Percentiles rank a stretch among this genome's conserved stretches.
phyloP scores from a whole-genome alignment of 2,113 vertebrate species.

The Paratilapia polleni region DNA sequence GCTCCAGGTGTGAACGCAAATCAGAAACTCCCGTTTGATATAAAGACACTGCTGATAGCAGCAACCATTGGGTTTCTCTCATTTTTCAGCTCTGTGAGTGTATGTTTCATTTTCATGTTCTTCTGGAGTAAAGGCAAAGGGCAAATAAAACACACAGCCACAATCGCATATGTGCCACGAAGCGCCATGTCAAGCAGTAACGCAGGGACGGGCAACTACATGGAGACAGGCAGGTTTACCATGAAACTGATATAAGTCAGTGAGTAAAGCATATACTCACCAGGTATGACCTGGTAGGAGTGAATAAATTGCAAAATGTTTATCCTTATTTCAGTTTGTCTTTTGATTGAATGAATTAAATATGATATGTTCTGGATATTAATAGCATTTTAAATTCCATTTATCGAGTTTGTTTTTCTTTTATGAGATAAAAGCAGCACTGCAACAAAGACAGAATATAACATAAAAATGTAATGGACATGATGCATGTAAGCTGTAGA shows the following conservation, averaged over 20 bases:
- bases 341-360: background rate
- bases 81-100: constrained; percentile 86
- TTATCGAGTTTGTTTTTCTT: background rate
- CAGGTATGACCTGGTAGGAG: background rate
- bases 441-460: background rate
- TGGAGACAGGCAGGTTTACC: constrained; percentile 77
- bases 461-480: background rate
- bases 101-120: constrained; percentile 89
- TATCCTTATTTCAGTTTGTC: background rate
- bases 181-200: constrained; percentile 41
- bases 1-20: constrained; percentile 45
- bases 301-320: background rate
- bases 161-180: constrained; percentile 84
- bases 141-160: constrained; percentile 84
- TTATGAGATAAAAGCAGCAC: background rate
- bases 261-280: background rate
- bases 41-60: constrained; percentile 83
- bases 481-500: constrained; percentile 1
- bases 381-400: background rate
- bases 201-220: constrained; percentile 40
- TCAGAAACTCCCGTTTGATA: constrained; percentile 72
- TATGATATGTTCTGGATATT: background rate
- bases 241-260: constrained; percentile 81
- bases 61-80: constrained; percentile 86
- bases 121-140: constrained; percentile 89